These are phyloP conservation scores for Plodia interpunctella DNA, from an alignment of 1,140 invertebrate species.

Conservation along the genomic window DNA sequence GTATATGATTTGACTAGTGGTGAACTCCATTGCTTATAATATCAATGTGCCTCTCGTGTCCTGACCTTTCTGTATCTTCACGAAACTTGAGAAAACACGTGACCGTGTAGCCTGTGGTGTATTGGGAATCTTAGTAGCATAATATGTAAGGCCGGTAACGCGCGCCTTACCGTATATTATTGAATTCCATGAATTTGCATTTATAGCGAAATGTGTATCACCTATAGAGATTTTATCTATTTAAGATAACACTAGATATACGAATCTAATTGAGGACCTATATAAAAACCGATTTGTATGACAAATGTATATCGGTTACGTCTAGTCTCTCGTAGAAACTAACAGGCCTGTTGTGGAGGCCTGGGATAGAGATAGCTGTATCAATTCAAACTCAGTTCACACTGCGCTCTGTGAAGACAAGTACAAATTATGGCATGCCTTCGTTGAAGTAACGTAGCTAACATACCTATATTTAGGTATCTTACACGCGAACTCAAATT, in stretches of 20 bases:
- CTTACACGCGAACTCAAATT: background rate
- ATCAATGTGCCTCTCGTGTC: background rate
- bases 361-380: slow-evolving; percentile 37
- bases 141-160: slow-evolving; percentile 58
- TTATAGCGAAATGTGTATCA: slow-evolving; percentile 74
- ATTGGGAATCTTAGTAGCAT: slow-evolving; percentile 57
- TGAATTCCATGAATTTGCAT: slow-evolving; percentile 77
- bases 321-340: slow-evolving; percentile 66
- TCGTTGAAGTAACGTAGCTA: slow-evolving; percentile 35
- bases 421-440: slow-evolving; percentile 68
- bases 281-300: slow-evolving; percentile 55
- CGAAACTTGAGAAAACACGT: background rate
- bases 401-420: slow-evolving; percentile 60
- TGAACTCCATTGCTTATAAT: too few relatives aligned
- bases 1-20: too few relatives aligned
- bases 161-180: slow-evolving; percentile 62
- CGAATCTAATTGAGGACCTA: slow-evolving; percentile 61
- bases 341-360: slow-evolving; percentile 40
- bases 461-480: background rate
- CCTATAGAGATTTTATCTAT: slow-evolving; percentile 75
- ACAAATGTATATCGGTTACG: slow-evolving; percentile 61
- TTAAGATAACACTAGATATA: slow-evolving; percentile 70
- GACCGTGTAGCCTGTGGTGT: slow-evolving; percentile 23
- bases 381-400: slow-evolving; percentile 30
- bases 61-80: background rate